Evolutionary conservation across 2,797 vertebrate species (phyloP), one percentile per base, ranked within the genome.

Genomic region (Tolypeutes matacus): DNA sequence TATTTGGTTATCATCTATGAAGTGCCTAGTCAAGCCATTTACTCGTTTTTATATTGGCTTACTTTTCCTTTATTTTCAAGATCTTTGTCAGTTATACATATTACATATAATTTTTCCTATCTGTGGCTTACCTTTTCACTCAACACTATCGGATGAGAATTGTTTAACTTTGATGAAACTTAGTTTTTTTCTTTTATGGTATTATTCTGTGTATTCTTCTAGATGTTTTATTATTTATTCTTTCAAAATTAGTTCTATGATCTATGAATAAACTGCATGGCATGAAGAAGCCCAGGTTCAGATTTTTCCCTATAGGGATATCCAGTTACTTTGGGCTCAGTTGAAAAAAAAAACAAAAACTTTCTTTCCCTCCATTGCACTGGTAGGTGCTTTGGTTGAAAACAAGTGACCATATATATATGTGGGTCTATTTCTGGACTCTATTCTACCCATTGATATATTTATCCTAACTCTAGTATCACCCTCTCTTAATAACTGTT

Each of bases 371-470:
- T 49, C 53, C 67, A 34, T 3, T 78, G 56, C 73, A 72, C 27
- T 73, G 25, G 46, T 78, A 53, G 12, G 7, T 65, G 9, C 73
- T 93, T 95, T 77, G 84, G 31, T 75, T 95, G 53, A 84, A 86
- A 89, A n/a, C 46, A 78, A 94, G 7, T 56, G 46, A 46, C 46
- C 12, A 17, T 27, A 70, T 9, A 9, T n/a, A n/a, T 36, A 42
- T 46, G 34, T 15, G 14, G 21, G 27, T 78, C 73, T 95, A 36
- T 60, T 82, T 89, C 88, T 34, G 25, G 42, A 75, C n/a, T 76
- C 67, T 36, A 4, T 78, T 86, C 70, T 58, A 64, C 31, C 17
- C n/a, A 39, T 21, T 53, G 49, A 76, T 53, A 17, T 46, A 27
- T 72, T 39, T 70, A 46, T 73, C 31, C 49, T 75, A 78, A 80